Conservation (phyloP, 35 echinoderm and acorn worm species). For the Ophiothrix spiculata region DNA sequence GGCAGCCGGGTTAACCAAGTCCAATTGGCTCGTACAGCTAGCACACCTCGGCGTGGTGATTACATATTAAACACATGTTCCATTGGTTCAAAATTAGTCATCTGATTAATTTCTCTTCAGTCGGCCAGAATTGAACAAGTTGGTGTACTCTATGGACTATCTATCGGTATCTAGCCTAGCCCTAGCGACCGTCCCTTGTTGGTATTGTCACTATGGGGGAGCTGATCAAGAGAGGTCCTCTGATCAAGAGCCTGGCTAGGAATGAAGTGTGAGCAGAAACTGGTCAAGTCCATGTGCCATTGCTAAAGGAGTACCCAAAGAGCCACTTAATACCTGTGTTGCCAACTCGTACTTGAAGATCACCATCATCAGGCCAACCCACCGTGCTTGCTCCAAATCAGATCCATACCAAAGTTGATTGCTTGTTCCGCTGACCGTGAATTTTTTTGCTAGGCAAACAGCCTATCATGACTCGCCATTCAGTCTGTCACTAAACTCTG, state of each 20-base stretch:
- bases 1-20: slow-evolving; percentile 32
- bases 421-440: slow-evolving; percentile 13
- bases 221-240: background rate
- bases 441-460: no score
- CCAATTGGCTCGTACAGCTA: slow-evolving; percentile 3
- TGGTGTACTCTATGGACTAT: background rate
- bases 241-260: background rate
- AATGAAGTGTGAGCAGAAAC: background rate
- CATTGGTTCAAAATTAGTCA: slow-evolving; percentile 50
- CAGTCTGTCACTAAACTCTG: background rate
- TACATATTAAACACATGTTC: slow-evolving; percentile 21
- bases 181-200: background rate
- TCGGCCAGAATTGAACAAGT: slow-evolving; percentile 32
- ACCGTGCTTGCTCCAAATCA: background rate
- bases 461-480: background rate
- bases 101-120: slow-evolving; percentile 31
- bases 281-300: slow-evolving; percentile 10
- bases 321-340: slow-evolving; percentile 15
- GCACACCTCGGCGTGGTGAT: slow-evolving; percentile 6
- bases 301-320: background rate
- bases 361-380: background rate
- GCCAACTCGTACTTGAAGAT: background rate
- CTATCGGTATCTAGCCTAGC: no score
- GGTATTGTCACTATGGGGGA: background rate
- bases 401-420: slow-evolving; percentile 3